Conservation (phyloP, 2,888 invertebrate species). For the Hirtodrosophila trivittata region DNA sequence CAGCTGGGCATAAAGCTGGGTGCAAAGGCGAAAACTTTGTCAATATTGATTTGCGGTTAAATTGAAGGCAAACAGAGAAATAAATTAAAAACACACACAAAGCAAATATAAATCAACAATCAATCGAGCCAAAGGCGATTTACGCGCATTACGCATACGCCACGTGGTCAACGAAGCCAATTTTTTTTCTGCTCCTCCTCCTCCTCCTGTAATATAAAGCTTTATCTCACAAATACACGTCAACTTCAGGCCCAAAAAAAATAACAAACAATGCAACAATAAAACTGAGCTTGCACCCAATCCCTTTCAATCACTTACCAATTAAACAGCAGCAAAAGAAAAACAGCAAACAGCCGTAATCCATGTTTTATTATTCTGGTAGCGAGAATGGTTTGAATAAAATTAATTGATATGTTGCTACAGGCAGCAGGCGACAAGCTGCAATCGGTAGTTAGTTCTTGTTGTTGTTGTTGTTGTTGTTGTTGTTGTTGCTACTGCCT, state of each 20-base stretch:
- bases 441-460: constrained; percentile 22
- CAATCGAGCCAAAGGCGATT: constrained; percentile 46
- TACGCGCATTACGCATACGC: constrained; percentile 53
- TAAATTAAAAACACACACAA: constrained; percentile 30
- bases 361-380: constrained; percentile 56
- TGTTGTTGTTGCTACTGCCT: constrained; percentile 7
- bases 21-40: constrained; percentile 51
- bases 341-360: constrained; percentile 66
- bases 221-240: constrained; percentile 27
- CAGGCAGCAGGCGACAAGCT: background rate
- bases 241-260: constrained; percentile 13
- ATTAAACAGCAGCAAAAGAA: constrained; percentile 60
- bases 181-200: too few species aligned
- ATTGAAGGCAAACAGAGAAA: constrained; percentile 44
- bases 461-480: constrained; percentile 29
- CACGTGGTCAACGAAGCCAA: too few species aligned
- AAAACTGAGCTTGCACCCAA: background rate
- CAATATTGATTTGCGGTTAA: constrained; percentile 74
- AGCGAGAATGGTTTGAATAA: constrained; percentile 40
- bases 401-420: constrained; percentile 62
- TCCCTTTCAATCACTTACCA: constrained; percentile 58
- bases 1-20: constrained; percentile 28
- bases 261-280: constrained; percentile 10
- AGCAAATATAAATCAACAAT: constrained; percentile 38
- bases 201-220: constrained; percentile 20